Base-by-base conservation (phyloP, 2,797 vertebrate species). In the Eremophila alpestris region DNA sequence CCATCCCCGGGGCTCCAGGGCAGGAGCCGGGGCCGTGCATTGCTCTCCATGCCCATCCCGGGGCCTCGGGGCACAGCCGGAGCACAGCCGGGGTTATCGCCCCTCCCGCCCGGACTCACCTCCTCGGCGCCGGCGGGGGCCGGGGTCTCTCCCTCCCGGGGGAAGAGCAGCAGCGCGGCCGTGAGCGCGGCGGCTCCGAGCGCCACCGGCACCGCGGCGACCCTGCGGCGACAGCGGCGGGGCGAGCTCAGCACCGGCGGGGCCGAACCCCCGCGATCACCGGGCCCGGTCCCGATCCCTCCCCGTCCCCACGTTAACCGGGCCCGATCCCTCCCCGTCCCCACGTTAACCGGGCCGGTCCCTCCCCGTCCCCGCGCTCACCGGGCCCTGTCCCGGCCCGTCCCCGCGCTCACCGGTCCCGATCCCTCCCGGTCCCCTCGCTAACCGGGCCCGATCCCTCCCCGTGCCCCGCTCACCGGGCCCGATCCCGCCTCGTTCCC, bases 91-190 rank as follows among this genome's bases (percentile, higher is more conserved):
- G 49, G 49, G 8, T 41, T 41, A 5, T 26, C 5, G 45, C 32
- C 32, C 5, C 30, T 18, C 7, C 20, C 1, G 18, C 29, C 16
- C 27, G 10, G n/a, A 5, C 87, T 93, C 90, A 95, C 94, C 94
- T 95, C 60, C 21, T 36, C 55, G 1, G 41, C 74, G 26, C 52
- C 45, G 11, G 18, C 34, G 0, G 65, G 2, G 36, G 26, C 52
- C 40, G 78, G 78, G 0, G 16, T 11, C 65, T 80, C 83, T n/a
- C 41, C 87, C 73, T 94, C 73, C 38, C 93, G 83, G 18, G 95
- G 95, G 29, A 88, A 74, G 4, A 95, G 91, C 87, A 95, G 83
- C 89, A 96, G 89, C 29, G 64, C 93, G 32, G 87, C 95, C 83
- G 67, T 94, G 41, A 96, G 59, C 1, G 18, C 11, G 17, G 71